Evolutionary conservation across 2,797 vertebrate genomes (phyloP).

Genomic region (Channa striata): DNA sequence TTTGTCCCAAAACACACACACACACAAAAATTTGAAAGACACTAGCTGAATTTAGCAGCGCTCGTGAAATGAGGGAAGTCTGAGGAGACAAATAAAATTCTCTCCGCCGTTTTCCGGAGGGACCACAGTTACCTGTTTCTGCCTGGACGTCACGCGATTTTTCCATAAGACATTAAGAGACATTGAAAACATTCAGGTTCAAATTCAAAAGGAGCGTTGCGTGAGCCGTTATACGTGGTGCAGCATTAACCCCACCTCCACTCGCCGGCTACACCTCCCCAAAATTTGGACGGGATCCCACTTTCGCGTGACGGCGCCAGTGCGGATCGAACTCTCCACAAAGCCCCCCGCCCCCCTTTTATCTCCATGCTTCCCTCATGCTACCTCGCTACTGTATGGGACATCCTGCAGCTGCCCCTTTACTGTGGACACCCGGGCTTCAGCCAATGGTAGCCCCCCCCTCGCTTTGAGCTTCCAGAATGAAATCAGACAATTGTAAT

Average conservation of each 20-base stretch:
- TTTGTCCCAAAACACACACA: constrained; percentile 79
- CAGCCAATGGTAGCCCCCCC: constrained; percentile 66
- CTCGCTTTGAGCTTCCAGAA: constrained; percentile 72
- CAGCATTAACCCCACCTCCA: constrained; percentile 14
- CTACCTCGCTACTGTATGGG: constrained; percentile 64
- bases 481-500: constrained; percentile 87
- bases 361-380: neutral
- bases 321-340: constrained; percentile 64
- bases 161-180: neutral
- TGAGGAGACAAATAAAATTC: constrained; percentile 41
- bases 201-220: constrained; percentile 13
- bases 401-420: constrained; percentile 77
- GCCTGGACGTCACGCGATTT: constrained; percentile 2
- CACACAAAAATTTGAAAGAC: constrained; percentile 62
- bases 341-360: constrained; percentile 24
- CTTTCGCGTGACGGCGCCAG: constrained; percentile 59
- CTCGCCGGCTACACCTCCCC: constrained; percentile 32
- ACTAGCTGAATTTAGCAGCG: constrained; percentile 67
- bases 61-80: constrained; percentile 47
- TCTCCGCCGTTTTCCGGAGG: constrained; percentile 44
- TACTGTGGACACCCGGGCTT: constrained; percentile 60
- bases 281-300: constrained; percentile 45
- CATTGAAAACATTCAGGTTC: neutral
- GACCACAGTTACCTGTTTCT: constrained; percentile 28
- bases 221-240: constrained; percentile 29